Evolutionary conservation across 2,113 vertebrate genomes (phyloP).

Genomic region (Spea bombifrons): DNA sequence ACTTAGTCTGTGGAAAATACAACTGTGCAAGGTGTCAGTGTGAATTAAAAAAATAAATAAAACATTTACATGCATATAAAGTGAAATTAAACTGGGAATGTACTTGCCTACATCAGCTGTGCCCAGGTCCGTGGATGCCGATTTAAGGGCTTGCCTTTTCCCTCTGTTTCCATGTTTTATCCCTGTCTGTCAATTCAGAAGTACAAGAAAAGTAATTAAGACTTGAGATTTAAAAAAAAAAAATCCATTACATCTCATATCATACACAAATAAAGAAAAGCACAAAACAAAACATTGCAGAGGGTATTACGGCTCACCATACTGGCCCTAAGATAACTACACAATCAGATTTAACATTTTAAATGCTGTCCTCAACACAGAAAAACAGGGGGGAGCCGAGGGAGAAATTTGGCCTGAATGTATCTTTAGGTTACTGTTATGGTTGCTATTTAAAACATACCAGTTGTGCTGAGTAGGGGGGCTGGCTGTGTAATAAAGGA

Average conservation of each 20-base stretch:
- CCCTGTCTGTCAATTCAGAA: conserved; percentile 76
- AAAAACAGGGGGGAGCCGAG: neutral
- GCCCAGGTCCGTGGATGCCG: conserved; percentile 92
- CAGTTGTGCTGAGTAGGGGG: conserved; percentile 88
- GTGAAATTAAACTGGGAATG: neutral
- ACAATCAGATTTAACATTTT: too few relatives aligned
- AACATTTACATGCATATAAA: too few relatives aligned
- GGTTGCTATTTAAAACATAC: conserved; percentile 59
- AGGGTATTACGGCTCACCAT: too few relatives aligned
- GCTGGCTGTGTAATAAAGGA: conserved; percentile 88
- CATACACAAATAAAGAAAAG: neutral
- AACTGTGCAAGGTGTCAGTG: too few relatives aligned
- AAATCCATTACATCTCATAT: neutral
- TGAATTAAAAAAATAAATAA: too few relatives aligned
- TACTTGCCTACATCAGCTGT: conserved; percentile 89
- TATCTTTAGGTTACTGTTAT: neutral
- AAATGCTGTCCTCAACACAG: neutral
- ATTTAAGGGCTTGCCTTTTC: conserved; percentile 92
- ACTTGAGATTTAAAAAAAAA: neutral
- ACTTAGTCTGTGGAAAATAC: too few relatives aligned
- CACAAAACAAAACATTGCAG: too few relatives aligned
- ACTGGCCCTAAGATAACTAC: too few relatives aligned
- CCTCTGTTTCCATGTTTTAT: conserved; percentile 88
- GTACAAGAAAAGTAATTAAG: conserved; percentile 9
- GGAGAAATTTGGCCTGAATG: neutral